Base-by-base conservation (phyloP, 2,113 vertebrate species). In the Myxocyprinus asiaticus region DNA sequence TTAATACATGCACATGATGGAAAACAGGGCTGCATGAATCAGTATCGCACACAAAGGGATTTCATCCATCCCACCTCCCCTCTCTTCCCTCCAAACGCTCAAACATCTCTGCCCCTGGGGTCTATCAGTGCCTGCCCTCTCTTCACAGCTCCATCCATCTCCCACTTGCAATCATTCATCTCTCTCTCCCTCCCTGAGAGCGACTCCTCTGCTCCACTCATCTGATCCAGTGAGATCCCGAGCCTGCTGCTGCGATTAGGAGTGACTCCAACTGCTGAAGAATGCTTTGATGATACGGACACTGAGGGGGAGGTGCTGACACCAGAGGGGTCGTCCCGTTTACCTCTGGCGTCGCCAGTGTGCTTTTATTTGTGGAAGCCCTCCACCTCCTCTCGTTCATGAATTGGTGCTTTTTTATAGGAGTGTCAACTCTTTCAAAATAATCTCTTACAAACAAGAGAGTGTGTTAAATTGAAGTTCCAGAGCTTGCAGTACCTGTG, bases 201-300 rank as follows among this genome's bases (percentile, higher is more conserved):
- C 45, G 58, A 66, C 87, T 87, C 68, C 74, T 63, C 78, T 63
- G 83, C 92, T 91, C 85, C 85, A 86, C 81, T 82, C 62, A 64
- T 59, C 48, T 65, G 78, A 84, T 77, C 58, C 14, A 43, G 80
- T 83, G 86, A 87, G 68, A 55, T 62, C 53, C 62, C 33, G 77
- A 85, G 79, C 83, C 89, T 81, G 67, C 86, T 77, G 81, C 61
- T 81, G 82, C 82, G 81, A 89, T 90, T 93, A 82, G 63, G 83
- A 81, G 81, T 86, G 81, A 82, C 65, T 66, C 82, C 87, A 70
- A 67, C 79, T 61, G 84, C 87, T 85, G 81, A 88, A 91, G 89
- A 92, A 90, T 86, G 87, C 87, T 87, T 85, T 79, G 86, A 70
- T 77, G 82, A 15, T 71, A 82, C 0, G 17, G 59, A 45, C 48